Evolutionary conservation across 2,888 invertebrate genomes (phyloP).

Genomic region (Hypsopygia costalis): DNA sequence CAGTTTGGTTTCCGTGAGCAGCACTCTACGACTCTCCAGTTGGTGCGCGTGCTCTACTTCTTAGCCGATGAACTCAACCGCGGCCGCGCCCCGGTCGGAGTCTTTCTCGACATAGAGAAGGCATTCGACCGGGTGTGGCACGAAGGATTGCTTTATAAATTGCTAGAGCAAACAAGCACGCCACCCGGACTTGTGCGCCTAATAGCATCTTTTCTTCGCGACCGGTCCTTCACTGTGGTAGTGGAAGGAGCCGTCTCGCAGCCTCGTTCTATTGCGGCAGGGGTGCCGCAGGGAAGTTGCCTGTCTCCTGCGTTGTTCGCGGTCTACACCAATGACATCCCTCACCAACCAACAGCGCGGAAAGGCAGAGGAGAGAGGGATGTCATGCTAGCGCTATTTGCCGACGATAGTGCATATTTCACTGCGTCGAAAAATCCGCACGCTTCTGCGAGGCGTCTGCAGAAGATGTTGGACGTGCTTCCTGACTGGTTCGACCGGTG

Average conservation of each 20-base stretch:
- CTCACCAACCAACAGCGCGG: not conserved
- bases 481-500: too few relatives aligned
- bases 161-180: slow-evolving; percentile 8
- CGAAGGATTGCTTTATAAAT: slow-evolving; percentile 26
- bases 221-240: slow-evolving; percentile 7
- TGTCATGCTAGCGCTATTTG: not conserved
- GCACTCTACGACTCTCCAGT: slow-evolving; percentile 22
- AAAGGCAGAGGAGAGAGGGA: not conserved
- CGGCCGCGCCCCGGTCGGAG: slow-evolving; percentile 15
- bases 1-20: slow-evolving; percentile 22
- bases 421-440: not conserved
- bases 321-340: slow-evolving; percentile 17
- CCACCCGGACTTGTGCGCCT: not conserved
- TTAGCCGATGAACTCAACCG: slow-evolving; percentile 16
- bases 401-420: not conserved
- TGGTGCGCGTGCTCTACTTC: slow-evolving; percentile 22
- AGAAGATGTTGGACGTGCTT: not conserved
- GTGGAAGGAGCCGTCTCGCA: slow-evolving; percentile 14
- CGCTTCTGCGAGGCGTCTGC: not conserved
- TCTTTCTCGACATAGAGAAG: slow-evolving; percentile 30
- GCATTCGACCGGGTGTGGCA: slow-evolving; percentile 36
- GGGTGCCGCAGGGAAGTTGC: slow-evolving; percentile 22
- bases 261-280: slow-evolving; percentile 10
- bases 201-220: slow-evolving; percentile 15
- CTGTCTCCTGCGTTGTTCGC: slow-evolving; percentile 13